These are phyloP conservation scores for Laterallus jamaicensis DNA, from an alignment of 2,113 vertebrate genomes.

Conservation along the genomic window DNA sequence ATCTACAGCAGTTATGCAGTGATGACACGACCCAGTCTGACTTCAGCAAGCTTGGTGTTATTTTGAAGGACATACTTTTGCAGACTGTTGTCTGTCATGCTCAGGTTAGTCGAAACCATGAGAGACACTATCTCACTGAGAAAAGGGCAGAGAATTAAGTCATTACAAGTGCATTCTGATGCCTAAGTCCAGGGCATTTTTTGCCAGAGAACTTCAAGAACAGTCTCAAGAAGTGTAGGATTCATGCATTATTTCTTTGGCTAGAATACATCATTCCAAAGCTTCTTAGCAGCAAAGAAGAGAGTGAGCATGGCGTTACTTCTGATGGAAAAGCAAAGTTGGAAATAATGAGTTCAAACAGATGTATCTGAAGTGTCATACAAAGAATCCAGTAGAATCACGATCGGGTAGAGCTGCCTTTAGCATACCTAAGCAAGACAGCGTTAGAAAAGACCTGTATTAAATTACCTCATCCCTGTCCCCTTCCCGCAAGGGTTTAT, in stretches of 20 bases:
- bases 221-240: not conserved
- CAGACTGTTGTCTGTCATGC: not conserved
- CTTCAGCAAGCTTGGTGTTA: not conserved
- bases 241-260: not conserved
- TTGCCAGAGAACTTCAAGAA: not conserved
- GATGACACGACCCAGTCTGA: not conserved
- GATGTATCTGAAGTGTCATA: not conserved
- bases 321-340: not conserved
- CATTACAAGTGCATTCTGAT: not conserved
- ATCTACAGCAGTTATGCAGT: not conserved
- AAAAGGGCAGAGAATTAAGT: not conserved
- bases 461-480: conserved; percentile 10
- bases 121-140: not conserved
- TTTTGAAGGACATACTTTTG: not conserved
- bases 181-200: not conserved
- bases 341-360: not conserved
- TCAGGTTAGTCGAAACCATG: not conserved
- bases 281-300: not conserved
- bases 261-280: not conserved
- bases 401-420: not conserved
- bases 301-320: not conserved
- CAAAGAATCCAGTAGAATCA: not conserved
- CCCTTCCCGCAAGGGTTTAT: not conserved
- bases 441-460: not conserved
- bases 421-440: not conserved